Percentiles rank a stretch among this genome's conserved stretches.
Conservation (phyloP, 2,113 vertebrate species). For the Chiloscyllium plagiosum region DNA sequence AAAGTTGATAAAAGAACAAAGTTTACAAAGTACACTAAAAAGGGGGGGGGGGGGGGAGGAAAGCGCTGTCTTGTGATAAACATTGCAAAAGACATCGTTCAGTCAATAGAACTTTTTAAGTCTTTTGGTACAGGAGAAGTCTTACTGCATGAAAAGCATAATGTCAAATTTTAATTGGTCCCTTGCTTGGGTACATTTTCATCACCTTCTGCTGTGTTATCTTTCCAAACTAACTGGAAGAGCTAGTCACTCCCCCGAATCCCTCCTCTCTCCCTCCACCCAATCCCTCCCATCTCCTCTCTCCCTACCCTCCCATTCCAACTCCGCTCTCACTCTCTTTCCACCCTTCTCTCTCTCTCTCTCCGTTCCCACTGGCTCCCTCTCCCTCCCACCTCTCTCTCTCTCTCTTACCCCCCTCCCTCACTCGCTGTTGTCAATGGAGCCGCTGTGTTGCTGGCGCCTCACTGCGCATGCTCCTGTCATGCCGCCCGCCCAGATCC, state of each 20-base stretch:
- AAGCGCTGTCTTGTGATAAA: too few relatives aligned
- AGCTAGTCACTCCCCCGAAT: neutral
- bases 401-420: neutral
- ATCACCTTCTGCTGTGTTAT: fast-evolving
- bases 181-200: fast-evolving
- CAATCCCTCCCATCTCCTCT: neutral
- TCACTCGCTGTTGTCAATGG: neutral
- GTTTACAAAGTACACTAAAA: too few relatives aligned
- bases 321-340: neutral
- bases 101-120: too few relatives aligned
- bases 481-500: constrained; percentile 10
- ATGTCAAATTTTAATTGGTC: too few relatives aligned
- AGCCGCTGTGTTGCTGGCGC: neutral
- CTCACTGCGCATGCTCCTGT: constrained; percentile 19
- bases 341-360: neutral
- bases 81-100: too few relatives aligned
- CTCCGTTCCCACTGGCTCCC: neutral
- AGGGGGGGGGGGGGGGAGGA: too few relatives aligned
- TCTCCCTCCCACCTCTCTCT: neutral
- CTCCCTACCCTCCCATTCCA: neutral
- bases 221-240: neutral
- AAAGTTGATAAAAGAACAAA: too few relatives aligned
- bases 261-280: neutral
- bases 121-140: too few relatives aligned
- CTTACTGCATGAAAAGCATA: too few relatives aligned